A percentile compares a stretch with the other conserved stretches of the same genome.
Conservation (phyloP, 1,140 invertebrate species). For the Branchinecta lindahli region DNA sequence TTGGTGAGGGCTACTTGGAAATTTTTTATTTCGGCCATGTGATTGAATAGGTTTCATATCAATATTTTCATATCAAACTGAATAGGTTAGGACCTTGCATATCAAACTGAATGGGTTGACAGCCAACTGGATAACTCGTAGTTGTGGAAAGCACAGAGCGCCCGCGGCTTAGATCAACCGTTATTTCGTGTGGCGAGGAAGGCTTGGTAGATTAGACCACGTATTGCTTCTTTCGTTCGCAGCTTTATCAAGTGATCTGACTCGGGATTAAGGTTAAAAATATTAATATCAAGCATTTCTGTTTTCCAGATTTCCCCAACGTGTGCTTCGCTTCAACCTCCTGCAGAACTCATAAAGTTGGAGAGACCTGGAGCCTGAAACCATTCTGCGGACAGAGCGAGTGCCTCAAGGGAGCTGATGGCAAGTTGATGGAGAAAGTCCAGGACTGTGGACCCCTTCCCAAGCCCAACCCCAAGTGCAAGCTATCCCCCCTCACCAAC, state of each 20-base stretch:
- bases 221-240: neutral
- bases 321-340: constrained; percentile 76
- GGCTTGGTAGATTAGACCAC: neutral
- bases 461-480: constrained; percentile 67
- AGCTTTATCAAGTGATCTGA: neutral
- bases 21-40: too few species aligned
- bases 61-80: too few species aligned
- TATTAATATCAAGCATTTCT: constrained; percentile 13
- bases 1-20: too few species aligned
- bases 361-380: constrained; percentile 61
- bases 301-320: constrained; percentile 61
- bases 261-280: neutral
- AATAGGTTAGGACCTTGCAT: too few species aligned
- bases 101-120: too few species aligned
- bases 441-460: constrained; percentile 74
- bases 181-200: neutral
- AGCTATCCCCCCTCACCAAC: constrained; percentile 65
- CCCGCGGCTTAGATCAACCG: neutral
- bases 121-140: neutral
- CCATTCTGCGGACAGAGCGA: constrained; percentile 75
- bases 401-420: constrained; percentile 39
- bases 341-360: constrained; percentile 65
- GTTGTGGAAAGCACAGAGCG: neutral
- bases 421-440: constrained; percentile 52
- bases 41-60: too few species aligned